Evolutionary conservation across 2,888 invertebrate genomes (phyloP), one percentile per base, ranked within the genome.

Genomic region (Clistopyga incitator): DNA sequence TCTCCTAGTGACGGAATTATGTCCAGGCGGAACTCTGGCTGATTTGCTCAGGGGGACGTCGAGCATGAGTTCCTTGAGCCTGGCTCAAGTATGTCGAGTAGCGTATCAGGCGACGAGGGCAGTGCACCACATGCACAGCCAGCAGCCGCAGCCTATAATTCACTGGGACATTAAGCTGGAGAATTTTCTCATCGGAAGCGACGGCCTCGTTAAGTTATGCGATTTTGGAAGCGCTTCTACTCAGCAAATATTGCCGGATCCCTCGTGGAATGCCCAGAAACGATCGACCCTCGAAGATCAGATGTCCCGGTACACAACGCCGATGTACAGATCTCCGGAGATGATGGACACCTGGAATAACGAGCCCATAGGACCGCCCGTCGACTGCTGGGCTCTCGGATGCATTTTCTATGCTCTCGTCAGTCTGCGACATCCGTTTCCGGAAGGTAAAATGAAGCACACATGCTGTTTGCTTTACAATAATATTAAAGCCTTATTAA

Each of bases 331-430:
- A 92, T 97, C 99, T 0, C 99, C 99, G 42, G 99, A 99, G 95
- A 98, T 99, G 97, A 95, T 99, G 85, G 99, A 99, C 92, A 98
- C 99, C 4, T 99, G 99, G 97, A 98, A 97, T 90, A 99, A 99
- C 93, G 96, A 97, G 91, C 97, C 97, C 84, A 98, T 99, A 87
- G 98, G 98, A 78, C 95, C 97, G 86, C 96, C 97, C 59, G 96
- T 97, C 1, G 99, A 99, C 94, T 95, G 99, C 50, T 99, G 99
- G 99, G 99, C 99, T 0, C 94, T 99, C 15, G 99, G 99, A 8
- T 99, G 99, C 93, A 96, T 99, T 86, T 94, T 99, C 15, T 99
- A 98, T 93, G 96, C 97, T 65, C 94, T 99, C 20, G 98, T 99
- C 93, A 99, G 97, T 92, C 96, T 97, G 94, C 96, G 96, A 88